A percentile compares a stretch with the other conserved stretches of the same genome.
Evolutionary conservation across 2,888 invertebrate species (phyloP).

Genomic region (Xestobium rufovillosum): DNA sequence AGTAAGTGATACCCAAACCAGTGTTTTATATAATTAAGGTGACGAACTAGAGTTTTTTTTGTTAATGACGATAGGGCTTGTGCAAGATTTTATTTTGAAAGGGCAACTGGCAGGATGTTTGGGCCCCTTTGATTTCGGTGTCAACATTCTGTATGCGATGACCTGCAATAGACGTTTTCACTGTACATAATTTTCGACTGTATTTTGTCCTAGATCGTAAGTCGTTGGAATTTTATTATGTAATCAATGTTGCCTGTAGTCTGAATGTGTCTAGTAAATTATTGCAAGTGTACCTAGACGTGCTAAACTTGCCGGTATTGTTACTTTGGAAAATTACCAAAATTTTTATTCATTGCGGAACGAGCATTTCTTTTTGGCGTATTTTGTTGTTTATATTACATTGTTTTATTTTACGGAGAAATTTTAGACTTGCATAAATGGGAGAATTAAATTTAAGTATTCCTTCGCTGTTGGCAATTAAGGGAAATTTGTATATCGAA

Average conservation of each 20-base stretch:
- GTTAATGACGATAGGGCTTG: slow-evolving; percentile 36
- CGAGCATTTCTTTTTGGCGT: no score
- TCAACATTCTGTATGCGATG: not conserved
- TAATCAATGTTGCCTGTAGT: slow-evolving; percentile 44
- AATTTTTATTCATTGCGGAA: no score
- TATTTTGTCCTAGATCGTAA: slow-evolving; percentile 42
- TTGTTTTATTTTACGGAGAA: no score
- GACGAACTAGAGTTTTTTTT: slow-evolving; percentile 17
- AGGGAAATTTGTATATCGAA: no score
- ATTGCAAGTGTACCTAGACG: slow-evolving; percentile 40
- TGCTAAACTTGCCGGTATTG: slow-evolving; percentile 18
- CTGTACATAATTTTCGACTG: slow-evolving; percentile 41
- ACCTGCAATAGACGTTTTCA: slow-evolving; percentile 16
- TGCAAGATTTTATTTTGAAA: slow-evolving; percentile 35
- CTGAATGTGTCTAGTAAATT: slow-evolving; percentile 45
- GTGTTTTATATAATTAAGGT: slow-evolving; percentile 20
- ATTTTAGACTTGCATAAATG: no score
- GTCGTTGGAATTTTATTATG: slow-evolving; percentile 40
- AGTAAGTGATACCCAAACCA: slow-evolving; percentile 32
- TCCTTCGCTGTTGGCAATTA: no score
- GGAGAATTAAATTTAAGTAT: no score
- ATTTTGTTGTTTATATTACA: no score
- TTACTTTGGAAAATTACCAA: no score
- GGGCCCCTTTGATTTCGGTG: not conserved
- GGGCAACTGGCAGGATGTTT: slow-evolving; percentile 35